A percentile compares a stretch with the other conserved stretches of the same genome.
Evolutionary conservation across 1,140 invertebrate species (phyloP).

Genomic region (Cherax destructor): DNA sequence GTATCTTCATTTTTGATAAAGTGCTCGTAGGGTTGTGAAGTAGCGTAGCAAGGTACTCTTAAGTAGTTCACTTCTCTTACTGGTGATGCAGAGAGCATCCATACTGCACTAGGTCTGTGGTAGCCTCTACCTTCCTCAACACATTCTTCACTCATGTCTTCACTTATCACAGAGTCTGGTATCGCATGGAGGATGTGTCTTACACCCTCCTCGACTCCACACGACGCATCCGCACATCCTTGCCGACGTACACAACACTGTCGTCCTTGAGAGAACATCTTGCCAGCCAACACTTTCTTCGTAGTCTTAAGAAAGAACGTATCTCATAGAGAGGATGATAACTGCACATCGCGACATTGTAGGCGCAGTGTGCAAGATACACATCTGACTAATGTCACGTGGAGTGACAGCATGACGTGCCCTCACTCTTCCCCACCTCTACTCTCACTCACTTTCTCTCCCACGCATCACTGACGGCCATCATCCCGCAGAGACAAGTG

Average conservation of each 20-base stretch:
- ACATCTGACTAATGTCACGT: background rate
- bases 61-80: background rate
- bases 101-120: background rate
- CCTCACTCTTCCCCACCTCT: background rate
- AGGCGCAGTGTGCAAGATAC: background rate
- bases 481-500: background rate
- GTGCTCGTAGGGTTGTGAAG: background rate
- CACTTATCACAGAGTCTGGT: background rate
- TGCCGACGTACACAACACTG: background rate
- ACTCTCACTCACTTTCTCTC: background rate
- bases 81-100: background rate
- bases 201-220: background rate
- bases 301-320: background rate
- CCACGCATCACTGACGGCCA: background rate
- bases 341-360: background rate
- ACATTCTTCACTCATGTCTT: background rate
- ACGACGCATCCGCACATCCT: background rate
- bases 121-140: background rate
- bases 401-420: background rate
- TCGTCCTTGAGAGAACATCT: background rate
- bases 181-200: background rate
- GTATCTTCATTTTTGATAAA: constrained; percentile 31
- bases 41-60: background rate
- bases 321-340: background rate
- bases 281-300: background rate